Evolutionary conservation across 2,797 vertebrate genomes (phyloP), one percentile per base, ranked within the genome.

Genomic region (Petrocephalus sullivani): DNA sequence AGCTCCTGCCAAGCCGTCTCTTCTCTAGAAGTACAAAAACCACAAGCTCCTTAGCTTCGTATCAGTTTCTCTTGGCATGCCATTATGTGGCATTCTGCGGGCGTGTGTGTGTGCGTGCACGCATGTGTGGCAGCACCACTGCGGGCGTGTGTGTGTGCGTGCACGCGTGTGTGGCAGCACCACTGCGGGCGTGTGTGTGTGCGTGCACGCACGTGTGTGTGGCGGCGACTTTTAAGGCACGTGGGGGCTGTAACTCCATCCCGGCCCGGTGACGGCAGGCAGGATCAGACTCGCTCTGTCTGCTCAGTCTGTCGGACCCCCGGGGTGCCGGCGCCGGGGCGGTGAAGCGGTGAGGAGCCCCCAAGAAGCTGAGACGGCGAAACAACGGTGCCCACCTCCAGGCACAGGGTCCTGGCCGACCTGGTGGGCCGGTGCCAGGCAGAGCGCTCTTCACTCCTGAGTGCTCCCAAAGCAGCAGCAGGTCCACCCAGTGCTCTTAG

Each of bases 241-340:
- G 28, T 28, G 54, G 54, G 54, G 54, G 88, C 82, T 89, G 93
- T 92, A 96, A 96, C 95, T 86, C 86, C 94, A 96, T 92, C 92
- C 88, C 64, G 60, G 23, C 90, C 90, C 90, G 90, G 87, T 60
- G 91, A 93, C 94, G 93, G 93, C 88, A 81, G 88, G 93, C 93
- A 92, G 93, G 94, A 96, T 94, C 94, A 93, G 92, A 94, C 92
- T 93, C 90, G 94, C 93, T 95, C 95, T 93, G 95, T 95, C 95
- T 96, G 92, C 56, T 56, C 10, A 88, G 92, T 91, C 91, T 88
- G 56, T 46, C 85, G 23, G 86, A 75, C 92, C 91, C 92, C 92
- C 19, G 88, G 88, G 89, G 89, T 90, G 92, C 90, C 87, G 92
- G 91, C 92, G 91, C 93, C 71, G 58, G 85, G 81, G 85, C 67